Evolutionary conservation across 2,888 invertebrate genomes (phyloP), one percentile per base, ranked within the genome.

Genomic region (Eugnorisma glareosa): DNA sequence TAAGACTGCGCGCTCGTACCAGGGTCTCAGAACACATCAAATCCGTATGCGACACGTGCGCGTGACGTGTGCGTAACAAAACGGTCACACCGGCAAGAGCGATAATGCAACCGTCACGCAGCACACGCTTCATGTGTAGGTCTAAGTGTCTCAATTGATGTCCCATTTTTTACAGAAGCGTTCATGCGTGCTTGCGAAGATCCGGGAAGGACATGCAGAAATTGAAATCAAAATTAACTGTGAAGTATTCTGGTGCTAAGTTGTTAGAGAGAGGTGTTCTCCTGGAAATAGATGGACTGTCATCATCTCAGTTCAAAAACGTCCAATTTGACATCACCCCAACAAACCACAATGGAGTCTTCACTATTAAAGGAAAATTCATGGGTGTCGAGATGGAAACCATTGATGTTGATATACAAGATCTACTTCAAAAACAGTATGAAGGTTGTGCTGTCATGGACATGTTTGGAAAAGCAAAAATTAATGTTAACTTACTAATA

Each of bases 331-430:
- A 98, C 91, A 98, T 98, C 63, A 95, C 97, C 18, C 98, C 98
- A 0, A 97, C 98, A 0, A 97, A 97, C 74, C 97, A 97, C 81
- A 97, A 97, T 63, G 98, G 98, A 10, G 95, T 98, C 0, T 98
- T 98, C 91, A 97, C 97, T 2, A 97, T 98, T 0, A 97, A 97
- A 88, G 98, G 98, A 43, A 98, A 98, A 91, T 98, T 98, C 89
- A 97, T 98, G 98, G 98, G 98, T 1, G 97, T 98, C 0, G 97
- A 97, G 89, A 97, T 98, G 97, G 98, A 98, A 90, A 97, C 97
- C 77, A 97, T 98, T 43, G 97, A 98, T 63, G 94, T 98, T 28
- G 97, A 98, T 83, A 98, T 98, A 86, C 97, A 98, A 96, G 97
- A 98, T 90, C 94, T 98, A 54, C 95, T 98, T 31, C 98, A 98